Evolutionary conservation across 1,140 invertebrate species (phyloP), one percentile per base, ranked within the genome.

Genomic region (Rhizoglyphus robini): DNA sequence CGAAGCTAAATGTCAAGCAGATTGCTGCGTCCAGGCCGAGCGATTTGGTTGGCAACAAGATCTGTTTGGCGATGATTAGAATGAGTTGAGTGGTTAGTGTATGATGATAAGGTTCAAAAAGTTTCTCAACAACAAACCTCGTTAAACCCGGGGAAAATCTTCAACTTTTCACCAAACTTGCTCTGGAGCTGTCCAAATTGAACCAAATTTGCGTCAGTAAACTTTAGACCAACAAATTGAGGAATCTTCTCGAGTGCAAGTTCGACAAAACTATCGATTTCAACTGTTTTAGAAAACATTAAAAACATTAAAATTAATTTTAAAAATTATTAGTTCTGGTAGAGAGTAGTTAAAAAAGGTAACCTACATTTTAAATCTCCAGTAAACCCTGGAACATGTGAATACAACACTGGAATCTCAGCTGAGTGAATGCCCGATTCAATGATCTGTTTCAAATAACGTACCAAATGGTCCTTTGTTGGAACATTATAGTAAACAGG

Each of bases 361-460:
- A 30, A 61, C 18, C 73, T 70, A 89, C 88, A 78, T 65, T 83
- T 79, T 27, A 89, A 18, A 25, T 61, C 83, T 65, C 81, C 80
- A 11, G 83, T 84, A 70, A 83, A 81, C 30, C 76, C 76, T 3
- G 88, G 87, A 71, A 88, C 84, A 69, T 90, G 87, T 71, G 91
- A 90, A 71, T 89, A 89, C 13, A 88, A 78, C 18, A 91, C 79
- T 0, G 88, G 88, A 1, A 84, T 82, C 15, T 83, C 89, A 90
- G 47, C 79, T 74, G 0, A n/a, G n/a, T n/a, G n/a, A n/a, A n/a
- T n/a, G n/a, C n/a, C n/a, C n/a, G n/a, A n/a, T n/a, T n/a, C n/a
- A n/a, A n/a, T n/a, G n/a, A n/a, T n/a, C n/a, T n/a, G n/a, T n/a
- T n/a, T n/a, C n/a, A n/a, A n/a, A n/a, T n/a, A n/a, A n/a, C n/a